Evolutionary conservation across 2,888 invertebrate species (phyloP), one percentile per base, ranked within the genome.

Genomic region (Acronicta leporina): DNA sequence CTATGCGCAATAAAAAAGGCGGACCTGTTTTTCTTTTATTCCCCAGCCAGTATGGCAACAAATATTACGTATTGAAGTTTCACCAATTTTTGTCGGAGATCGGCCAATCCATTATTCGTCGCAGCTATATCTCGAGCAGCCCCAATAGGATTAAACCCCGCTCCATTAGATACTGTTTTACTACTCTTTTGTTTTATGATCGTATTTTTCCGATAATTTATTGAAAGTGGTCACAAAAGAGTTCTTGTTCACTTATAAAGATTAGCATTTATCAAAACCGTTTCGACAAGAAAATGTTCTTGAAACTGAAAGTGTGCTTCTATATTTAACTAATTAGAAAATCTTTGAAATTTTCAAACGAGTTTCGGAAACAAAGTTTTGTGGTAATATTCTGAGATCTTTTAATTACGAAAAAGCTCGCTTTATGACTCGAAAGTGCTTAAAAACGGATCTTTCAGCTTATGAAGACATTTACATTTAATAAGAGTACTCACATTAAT

Each of bases 111-210:
- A 90, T 90, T 91, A 90, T 89, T 86, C 85, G 84, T 81, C 79
- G 83, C 70, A 74, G 79, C 87, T 83, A 88, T 89, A 89, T 89
- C 88, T 85, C 77, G 77, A 85, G 84, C 84, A 83, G 83, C 84
- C 83, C 81, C 85, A 86, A 88, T 87, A 84, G 87, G 86, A 90
- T 90, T 88, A 89, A 82, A 82, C 79, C 81, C 73, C 80, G 79
- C 82, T 86, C 88, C 85, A 89, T 90, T 91, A 87, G 86, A 85
- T 85, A 84, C 86, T 87, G 86, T 87, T 91, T 90, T 89, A 89
- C 85, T 90, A 87, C 86, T 88, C 87, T 88, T 91, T 90, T 89
- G 89, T 92, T 92, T 91, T 90, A 91, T 85, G 86, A 80, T 85
- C 86, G 84, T 88, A 88, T 88, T 89, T 87, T 83, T 75, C 81